phyloP scores from a whole-genome alignment of 2,797 vertebrate species.

The Cuculus canorus region DNA sequence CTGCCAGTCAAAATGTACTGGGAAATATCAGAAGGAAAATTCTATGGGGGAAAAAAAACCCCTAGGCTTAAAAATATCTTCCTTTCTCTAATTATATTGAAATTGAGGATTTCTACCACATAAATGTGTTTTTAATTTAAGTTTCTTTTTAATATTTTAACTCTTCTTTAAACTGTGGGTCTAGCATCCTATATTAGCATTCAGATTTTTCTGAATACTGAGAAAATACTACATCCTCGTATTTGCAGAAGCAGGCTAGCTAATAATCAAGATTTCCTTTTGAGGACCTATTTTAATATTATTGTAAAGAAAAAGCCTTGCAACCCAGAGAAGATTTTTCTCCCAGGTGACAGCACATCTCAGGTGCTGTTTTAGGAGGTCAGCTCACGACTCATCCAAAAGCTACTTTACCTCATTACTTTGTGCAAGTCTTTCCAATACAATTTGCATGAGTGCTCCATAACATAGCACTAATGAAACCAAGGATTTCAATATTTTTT shows the following conservation, averaged over 20 bases:
- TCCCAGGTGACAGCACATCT: neutral
- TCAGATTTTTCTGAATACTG: neutral
- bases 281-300: neutral
- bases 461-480: neutral
- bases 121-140: neutral
- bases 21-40: neutral
- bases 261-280: neutral
- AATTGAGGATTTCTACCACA: neutral
- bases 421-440: neutral
- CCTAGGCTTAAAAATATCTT: neutral
- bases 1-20: neutral
- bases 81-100: neutral
- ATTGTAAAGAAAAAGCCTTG: neutral
- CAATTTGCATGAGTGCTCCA: neutral
- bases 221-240: neutral
- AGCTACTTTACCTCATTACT: neutral
- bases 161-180: neutral
- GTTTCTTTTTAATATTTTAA: neutral
- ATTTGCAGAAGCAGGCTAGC: neutral
- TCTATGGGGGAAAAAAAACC: neutral
- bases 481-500: neutral
- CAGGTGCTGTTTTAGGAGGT: neutral
- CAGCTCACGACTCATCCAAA: neutral
- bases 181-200: neutral
- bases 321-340: neutral